Percentiles rank a stretch among this genome's conserved stretches.
Conservation (phyloP, 2,113 vertebrate genomes). For the Notiomystis cincta region DNA sequence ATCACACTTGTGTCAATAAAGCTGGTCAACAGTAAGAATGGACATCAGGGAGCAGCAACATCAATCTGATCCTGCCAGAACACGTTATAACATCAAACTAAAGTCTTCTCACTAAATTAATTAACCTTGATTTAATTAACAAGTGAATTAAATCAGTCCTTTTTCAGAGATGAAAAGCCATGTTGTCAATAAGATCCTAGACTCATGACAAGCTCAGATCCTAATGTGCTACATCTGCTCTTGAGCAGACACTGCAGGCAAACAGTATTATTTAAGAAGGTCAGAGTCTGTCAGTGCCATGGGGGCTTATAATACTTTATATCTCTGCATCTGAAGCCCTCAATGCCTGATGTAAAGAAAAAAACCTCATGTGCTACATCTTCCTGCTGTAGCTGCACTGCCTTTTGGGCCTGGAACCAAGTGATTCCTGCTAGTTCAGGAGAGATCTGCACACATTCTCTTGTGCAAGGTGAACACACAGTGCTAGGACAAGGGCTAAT, state of each 20-base stretch:
- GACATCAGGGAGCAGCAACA: not conserved
- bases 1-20: not conserved
- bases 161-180: not conserved
- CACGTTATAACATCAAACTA: not conserved
- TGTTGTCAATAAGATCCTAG: not conserved
- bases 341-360: not conserved
- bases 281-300: not conserved
- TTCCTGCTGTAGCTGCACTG: not conserved
- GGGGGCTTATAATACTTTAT: not conserved
- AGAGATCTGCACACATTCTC: not conserved
- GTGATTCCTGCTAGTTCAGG: not conserved
- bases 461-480: not conserved
- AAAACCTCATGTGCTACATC: not conserved
- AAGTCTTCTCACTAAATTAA: not conserved
- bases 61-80: not conserved
- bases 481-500: not conserved
- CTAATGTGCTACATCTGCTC: not conserved
- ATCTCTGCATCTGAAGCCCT: not conserved
- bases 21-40: not conserved
- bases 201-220: not conserved
- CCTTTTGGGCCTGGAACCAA: not conserved
- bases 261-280: not conserved
- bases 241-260: not conserved
- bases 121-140: slow-evolving; percentile 19
- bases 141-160: not conserved